phyloP scores from a whole-genome alignment of 2,888 invertebrate species.

The Ichneumoninae sp. region DNA sequence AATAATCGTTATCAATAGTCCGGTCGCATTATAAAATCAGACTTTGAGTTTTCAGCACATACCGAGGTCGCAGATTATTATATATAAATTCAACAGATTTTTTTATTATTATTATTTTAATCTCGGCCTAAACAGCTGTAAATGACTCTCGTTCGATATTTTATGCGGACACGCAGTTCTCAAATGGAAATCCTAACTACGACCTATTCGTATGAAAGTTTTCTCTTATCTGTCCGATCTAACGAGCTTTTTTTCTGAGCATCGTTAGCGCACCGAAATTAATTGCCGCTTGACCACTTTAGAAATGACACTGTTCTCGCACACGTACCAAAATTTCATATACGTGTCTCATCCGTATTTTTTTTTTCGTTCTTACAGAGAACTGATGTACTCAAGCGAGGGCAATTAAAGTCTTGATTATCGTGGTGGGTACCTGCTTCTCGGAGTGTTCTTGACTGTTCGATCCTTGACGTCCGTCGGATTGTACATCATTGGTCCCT shows the following conservation, averaged over 20 bases:
- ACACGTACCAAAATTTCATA: neutral
- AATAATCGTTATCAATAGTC: conserved; percentile 47
- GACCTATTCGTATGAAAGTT: conserved; percentile 58
- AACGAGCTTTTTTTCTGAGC: conserved; percentile 34
- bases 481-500: conserved; percentile 83
- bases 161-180: conserved; percentile 7
- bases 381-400: conserved; percentile 25
- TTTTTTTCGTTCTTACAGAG: neutral
- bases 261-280: conserved; percentile 34
- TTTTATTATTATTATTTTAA: conserved; percentile 12
- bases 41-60: conserved; percentile 57
- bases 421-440: conserved; percentile 79
- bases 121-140: neutral
- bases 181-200: conserved; percentile 58
- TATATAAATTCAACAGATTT: conserved; percentile 23
- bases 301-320: conserved; percentile 42
- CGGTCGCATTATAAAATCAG: conserved; percentile 65
- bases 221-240: conserved; percentile 3
- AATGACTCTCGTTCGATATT: conserved; percentile 15
- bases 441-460: conserved; percentile 74
- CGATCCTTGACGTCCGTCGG: conserved; percentile 79
- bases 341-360: neutral
- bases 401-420: conserved; percentile 67
- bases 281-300: conserved; percentile 14
- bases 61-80: conserved; percentile 41